A percentile compares a stretch with the other conserved stretches of the same genome.
Conservation (phyloP, 2,797 vertebrate genomes). For the Dromococcyx pavoninus region DNA sequence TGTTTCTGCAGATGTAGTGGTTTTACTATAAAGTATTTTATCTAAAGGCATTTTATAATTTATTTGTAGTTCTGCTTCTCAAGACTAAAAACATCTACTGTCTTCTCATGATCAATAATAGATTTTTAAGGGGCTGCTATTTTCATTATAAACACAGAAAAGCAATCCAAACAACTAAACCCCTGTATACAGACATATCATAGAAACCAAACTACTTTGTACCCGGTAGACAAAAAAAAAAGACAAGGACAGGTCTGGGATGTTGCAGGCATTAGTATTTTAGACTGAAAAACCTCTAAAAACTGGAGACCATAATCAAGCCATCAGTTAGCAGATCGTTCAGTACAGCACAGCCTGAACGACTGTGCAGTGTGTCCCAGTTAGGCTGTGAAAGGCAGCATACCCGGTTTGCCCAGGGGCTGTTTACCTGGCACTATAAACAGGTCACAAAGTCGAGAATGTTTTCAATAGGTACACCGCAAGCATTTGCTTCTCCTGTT, state of each 20-base stretch:
- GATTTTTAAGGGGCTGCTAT: constrained; percentile 11
- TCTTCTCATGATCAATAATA: background rate
- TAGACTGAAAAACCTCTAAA: background rate
- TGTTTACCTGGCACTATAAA: background rate
- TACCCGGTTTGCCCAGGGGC: rapidly evolving
- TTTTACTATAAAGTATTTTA: background rate
- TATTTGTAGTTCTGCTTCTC: background rate
- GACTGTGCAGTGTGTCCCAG: background rate
- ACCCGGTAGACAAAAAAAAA: background rate
- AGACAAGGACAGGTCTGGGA: background rate
- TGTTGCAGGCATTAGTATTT: background rate
- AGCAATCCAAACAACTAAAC: constrained; percentile 27
- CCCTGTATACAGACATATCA: background rate
- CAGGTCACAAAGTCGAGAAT: background rate
- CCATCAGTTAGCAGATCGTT: background rate
- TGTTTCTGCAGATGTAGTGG: background rate
- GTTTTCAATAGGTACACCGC: background rate
- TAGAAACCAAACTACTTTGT: constrained; percentile 15
- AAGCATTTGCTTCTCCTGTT: background rate
- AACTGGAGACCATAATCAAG: background rate
- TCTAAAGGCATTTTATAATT: background rate
- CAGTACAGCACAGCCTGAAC: background rate
- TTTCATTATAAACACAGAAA: constrained; percentile 22
- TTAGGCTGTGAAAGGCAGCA: background rate
- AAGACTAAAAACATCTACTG: constrained; percentile 14